phyloP scores from a whole-genome alignment of 2,797 vertebrate species.

The Acrossocheilus wenchowensis region DNA sequence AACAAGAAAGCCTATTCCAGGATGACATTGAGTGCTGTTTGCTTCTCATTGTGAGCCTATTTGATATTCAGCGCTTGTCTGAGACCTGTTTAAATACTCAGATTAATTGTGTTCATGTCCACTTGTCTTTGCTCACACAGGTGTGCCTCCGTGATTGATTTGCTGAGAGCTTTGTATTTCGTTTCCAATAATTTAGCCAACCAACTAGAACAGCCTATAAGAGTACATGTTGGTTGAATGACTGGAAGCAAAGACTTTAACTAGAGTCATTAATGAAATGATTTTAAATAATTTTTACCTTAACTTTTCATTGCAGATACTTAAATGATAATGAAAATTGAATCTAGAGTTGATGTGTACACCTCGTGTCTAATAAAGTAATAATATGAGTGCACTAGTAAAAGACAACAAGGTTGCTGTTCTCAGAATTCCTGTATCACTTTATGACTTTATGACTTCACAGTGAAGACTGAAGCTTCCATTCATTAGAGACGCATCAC shows the following conservation, averaged over 20 bases:
- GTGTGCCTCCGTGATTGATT: conserved; percentile 48
- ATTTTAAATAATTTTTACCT: neutral
- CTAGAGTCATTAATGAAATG: neutral
- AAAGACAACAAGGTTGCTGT: neutral
- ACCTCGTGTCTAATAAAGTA: neutral
- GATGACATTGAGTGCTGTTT: conserved; percentile 46
- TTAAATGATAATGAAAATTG: neutral
- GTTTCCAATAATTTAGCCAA: conserved; percentile 31
- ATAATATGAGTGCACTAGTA: neutral
- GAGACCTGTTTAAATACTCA: conserved; percentile 42
- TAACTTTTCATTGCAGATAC: conserved; percentile 4
- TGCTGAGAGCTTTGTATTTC: conserved; percentile 34
- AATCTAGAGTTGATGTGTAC: neutral
- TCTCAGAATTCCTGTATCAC: neutral
- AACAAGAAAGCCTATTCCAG: conserved; percentile 58
- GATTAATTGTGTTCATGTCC: conserved; percentile 44
- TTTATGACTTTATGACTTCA: neutral
- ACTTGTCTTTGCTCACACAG: conserved; percentile 47
- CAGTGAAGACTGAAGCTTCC: neutral
- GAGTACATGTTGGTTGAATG: conserved; percentile 14
- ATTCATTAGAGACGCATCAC: neutral
- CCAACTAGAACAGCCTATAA: conserved; percentile 16
- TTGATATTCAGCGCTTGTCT: conserved; percentile 24
- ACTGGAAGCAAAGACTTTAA: neutral
- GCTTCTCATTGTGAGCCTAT: conserved; percentile 28